These are phyloP conservation scores for Poeciliopsis gracilis DNA, from an alignment of 2,797 vertebrate genomes.

Conservation along the genomic window DNA sequence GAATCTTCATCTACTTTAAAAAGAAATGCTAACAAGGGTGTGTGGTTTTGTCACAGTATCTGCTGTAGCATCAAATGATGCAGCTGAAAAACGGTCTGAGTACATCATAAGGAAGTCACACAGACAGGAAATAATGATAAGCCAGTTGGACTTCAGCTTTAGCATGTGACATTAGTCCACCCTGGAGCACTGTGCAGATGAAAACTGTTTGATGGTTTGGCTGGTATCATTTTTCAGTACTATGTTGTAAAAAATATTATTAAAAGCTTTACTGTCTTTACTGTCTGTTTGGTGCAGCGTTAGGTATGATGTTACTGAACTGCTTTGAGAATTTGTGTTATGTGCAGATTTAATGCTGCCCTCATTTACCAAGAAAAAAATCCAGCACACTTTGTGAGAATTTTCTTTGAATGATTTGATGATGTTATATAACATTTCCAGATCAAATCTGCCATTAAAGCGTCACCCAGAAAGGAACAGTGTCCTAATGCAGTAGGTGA, in stretches of 20 bases:
- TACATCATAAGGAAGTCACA: neutral
- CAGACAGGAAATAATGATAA: neutral
- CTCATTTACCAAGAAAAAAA: slow-evolving; percentile 21
- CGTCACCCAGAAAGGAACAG: slow-evolving; percentile 14
- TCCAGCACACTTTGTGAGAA: slow-evolving; percentile 2
- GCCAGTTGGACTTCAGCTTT: neutral
- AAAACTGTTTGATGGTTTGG: neutral
- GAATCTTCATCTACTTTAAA: neutral
- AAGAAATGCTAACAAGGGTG: neutral
- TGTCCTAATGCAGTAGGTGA: slow-evolving; percentile 24
- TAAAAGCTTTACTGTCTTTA: neutral
- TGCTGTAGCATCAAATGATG: neutral
- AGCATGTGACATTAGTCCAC: neutral
- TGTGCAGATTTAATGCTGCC: slow-evolving; percentile 11
- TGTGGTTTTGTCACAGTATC: neutral
- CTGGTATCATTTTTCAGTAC: neutral
- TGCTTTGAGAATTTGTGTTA: neutral
- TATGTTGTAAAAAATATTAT: neutral
- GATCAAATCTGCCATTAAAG: slow-evolving; percentile 15
- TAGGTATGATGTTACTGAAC: neutral
- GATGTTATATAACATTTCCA: slow-evolving; percentile 24
- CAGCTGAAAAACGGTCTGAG: neutral
- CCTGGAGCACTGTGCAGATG: neutral
- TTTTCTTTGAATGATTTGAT: slow-evolving; percentile 14
- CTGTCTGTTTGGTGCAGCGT: neutral